phyloP scores from a whole-genome alignment of 2,888 invertebrate species.

The Helobdella robusta region DNA sequence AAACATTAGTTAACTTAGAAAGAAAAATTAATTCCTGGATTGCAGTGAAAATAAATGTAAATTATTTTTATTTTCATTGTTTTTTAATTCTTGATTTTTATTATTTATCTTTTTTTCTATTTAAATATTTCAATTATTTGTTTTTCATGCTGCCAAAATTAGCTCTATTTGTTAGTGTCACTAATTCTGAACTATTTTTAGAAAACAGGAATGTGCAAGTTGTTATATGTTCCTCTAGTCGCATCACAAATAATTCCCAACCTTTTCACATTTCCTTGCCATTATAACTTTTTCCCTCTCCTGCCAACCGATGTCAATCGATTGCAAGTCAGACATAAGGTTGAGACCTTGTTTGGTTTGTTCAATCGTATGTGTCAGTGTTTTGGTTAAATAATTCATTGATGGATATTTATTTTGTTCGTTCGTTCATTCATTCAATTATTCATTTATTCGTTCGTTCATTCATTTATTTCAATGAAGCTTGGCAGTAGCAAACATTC shows the following conservation, averaged over 20 bases:
- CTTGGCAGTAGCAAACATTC: no score
- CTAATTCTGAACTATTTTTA: background rate
- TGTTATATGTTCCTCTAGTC: conserved; percentile 59
- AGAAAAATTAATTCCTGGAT: background rate
- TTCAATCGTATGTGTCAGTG: no score
- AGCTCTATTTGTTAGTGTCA: background rate
- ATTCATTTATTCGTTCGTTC: no score
- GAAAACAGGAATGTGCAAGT: conserved; percentile 52
- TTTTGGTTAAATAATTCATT: no score
- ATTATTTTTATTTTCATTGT: no score
- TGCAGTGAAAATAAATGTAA: background rate
- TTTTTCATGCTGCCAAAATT: background rate
- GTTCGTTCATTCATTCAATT: no score
- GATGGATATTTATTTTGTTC: no score
- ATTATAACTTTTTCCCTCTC: conserved; percentile 56
- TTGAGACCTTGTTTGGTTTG: no score
- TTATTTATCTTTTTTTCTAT: background rate
- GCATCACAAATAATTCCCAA: conserved; percentile 55
- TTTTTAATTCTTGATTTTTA: background rate
- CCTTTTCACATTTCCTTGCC: conserved; percentile 60
- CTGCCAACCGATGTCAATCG: conserved; percentile 46
- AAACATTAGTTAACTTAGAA: background rate
- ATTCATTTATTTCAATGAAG: no score
- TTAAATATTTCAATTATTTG: background rate
- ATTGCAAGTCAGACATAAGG: conserved; percentile 21